These are phyloP conservation scores for Drosophila repletoides DNA, from an alignment of 1,140 invertebrate species.

Conservation along the genomic window DNA sequence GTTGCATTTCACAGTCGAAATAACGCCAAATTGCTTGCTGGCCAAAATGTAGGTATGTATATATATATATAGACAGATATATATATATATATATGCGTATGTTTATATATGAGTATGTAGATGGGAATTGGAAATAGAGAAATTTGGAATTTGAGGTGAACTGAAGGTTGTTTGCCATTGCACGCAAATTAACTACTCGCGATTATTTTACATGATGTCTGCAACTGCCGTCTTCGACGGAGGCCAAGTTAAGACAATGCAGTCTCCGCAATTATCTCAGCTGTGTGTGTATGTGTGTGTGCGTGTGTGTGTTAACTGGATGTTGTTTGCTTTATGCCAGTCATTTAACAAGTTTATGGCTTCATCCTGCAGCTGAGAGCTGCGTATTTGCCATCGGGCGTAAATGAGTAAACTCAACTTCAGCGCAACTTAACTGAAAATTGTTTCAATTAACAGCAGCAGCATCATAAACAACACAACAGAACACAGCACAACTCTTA, in stretches of 20 bases:
- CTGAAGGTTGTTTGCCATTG: conserved; percentile 42
- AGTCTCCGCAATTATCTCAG: conserved; percentile 22
- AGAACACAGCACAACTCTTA: background rate
- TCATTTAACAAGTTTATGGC: conserved; percentile 57
- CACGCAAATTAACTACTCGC: conserved; percentile 67
- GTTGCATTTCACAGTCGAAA: conserved; percentile 4
- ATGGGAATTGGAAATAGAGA: no score
- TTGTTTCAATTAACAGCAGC: conserved; percentile 67
- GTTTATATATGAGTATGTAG: conserved; percentile 4
- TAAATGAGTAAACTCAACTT: conserved; percentile 50
- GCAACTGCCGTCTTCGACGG: conserved; percentile 6
- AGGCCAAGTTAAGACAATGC: conserved; percentile 35
- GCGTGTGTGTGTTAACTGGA: conserved; percentile 5
- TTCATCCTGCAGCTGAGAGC: conserved; percentile 51
- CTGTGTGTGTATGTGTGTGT: background rate
- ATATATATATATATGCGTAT: background rate
- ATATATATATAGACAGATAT: background rate
- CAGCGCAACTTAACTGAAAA: conserved; percentile 49
- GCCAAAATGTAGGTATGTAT: background rate
- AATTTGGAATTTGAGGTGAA: no score
- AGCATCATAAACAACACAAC: conserved; percentile 30
- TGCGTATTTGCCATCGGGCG: conserved; percentile 28
- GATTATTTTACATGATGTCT: conserved; percentile 62
- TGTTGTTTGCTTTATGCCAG: conserved; percentile 50
- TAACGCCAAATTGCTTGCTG: background rate